Conservation (phyloP, 1,140 invertebrate genomes). For the Dryas iulia region DNA sequence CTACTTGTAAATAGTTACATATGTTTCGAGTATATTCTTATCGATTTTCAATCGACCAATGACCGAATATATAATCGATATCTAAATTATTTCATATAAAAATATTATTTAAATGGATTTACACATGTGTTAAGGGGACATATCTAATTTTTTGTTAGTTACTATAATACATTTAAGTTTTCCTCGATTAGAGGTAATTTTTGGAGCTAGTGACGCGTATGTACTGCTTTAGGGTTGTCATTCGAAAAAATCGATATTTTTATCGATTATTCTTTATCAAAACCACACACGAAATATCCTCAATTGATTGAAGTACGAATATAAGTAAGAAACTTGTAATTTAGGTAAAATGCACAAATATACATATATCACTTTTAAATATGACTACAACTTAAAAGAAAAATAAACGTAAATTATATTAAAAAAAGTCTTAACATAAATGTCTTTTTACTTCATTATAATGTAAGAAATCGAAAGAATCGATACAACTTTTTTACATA, state of each 20-base stretch:
- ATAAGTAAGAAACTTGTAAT: not conserved
- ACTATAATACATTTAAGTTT: not conserved
- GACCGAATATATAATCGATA: not conserved
- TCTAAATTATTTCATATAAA: not conserved
- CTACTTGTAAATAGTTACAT: not conserved
- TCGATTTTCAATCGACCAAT: not conserved
- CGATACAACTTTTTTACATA: too few species aligned
- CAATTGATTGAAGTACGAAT: constrained; percentile 3
- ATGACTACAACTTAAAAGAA: too few species aligned
- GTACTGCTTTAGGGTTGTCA: not conserved
- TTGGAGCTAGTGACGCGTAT: not conserved
- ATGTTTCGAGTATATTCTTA: not conserved
- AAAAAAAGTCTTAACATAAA: not conserved
- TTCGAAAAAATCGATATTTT: not conserved
- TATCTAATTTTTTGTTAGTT: not conserved
- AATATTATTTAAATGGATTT: not conserved
- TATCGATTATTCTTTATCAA: not conserved
- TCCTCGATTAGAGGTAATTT: not conserved
- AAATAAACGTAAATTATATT: not conserved
- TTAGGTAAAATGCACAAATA: not conserved
- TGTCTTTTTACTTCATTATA: not conserved
- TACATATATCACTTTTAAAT: not conserved
- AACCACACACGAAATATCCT: not conserved
- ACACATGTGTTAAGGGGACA: not conserved
- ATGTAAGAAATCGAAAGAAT: not conserved